A percentile compares a stretch with the other conserved stretches of the same genome.
phyloP scores from a whole-genome alignment of 2,888 invertebrate genomes.

The Lobophora halterata region DNA sequence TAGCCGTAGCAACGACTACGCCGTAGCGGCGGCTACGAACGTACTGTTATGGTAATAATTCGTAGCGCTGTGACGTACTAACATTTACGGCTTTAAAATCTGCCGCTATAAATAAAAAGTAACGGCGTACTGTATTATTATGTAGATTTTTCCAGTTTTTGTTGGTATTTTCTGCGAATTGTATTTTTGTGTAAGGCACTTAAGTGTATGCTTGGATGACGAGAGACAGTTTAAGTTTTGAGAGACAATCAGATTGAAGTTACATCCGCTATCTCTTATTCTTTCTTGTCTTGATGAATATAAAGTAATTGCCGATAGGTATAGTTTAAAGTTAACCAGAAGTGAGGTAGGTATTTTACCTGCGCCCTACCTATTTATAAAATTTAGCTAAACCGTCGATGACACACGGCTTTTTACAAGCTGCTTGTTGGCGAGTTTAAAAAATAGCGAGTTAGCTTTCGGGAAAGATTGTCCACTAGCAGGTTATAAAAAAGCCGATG shows the following conservation, averaged over 20 bases:
- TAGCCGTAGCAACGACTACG: slow-evolving; percentile 23
- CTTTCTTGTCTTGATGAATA: too few relatives aligned
- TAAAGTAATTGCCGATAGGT: too few relatives aligned
- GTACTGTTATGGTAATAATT: slow-evolving; percentile 34
- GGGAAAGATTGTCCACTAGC: too few relatives aligned
- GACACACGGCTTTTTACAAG: too few relatives aligned
- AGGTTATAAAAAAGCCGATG: too few relatives aligned
- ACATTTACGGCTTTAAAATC: slow-evolving; percentile 41
- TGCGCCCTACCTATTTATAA: too few relatives aligned
- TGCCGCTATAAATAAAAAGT: slow-evolving; percentile 40
- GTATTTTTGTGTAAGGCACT: slow-evolving; percentile 20
- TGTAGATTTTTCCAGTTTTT: slow-evolving; percentile 37
- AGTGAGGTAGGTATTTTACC: too few relatives aligned
- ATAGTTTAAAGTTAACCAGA: too few relatives aligned
- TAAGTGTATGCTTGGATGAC: slow-evolving; percentile 11
- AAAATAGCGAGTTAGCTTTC: too few relatives aligned
- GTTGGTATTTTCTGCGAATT: slow-evolving; percentile 29
- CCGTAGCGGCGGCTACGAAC: slow-evolving; percentile 25
- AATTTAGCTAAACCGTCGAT: too few relatives aligned
- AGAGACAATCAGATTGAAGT: not conserved
- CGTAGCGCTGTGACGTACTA: slow-evolving; percentile 36
- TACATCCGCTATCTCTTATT: too few relatives aligned
- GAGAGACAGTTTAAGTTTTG: slow-evolving; percentile 2
- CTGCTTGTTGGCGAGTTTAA: too few relatives aligned
- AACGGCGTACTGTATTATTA: slow-evolving; percentile 44